A percentile compares a stretch with the other conserved stretches of the same genome.
Evolutionary conservation across 2,888 invertebrate genomes (phyloP).

Genomic region (Phaonia tiefii): DNA sequence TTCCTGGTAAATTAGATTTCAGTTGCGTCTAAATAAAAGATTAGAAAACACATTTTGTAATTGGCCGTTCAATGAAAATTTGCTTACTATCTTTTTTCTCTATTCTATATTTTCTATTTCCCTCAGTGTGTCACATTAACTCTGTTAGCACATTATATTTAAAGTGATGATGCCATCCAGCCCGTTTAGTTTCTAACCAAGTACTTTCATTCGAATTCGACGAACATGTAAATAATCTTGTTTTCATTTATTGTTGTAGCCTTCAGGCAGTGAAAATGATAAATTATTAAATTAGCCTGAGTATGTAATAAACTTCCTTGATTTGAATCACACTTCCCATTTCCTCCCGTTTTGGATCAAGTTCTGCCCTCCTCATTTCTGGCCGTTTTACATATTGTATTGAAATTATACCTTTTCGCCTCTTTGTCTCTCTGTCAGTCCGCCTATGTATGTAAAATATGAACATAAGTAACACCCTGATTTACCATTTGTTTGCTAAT

Average conservation of each 20-base stretch:
- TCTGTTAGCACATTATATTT: no score
- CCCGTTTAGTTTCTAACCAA: neutral
- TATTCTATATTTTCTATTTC: neutral
- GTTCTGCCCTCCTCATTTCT: conserved; percentile 11
- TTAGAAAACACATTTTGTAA: no score
- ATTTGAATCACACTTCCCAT: conserved; percentile 39
- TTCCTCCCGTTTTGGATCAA: conserved; percentile 40
- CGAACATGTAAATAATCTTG: conserved; percentile 78
- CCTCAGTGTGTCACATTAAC: neutral
- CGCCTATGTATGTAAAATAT: conserved; percentile 2
- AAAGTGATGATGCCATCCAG: neutral
- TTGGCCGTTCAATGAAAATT: no score
- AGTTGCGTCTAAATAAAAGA: no score
- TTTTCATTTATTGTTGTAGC: conserved; percentile 70
- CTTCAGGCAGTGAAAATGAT: conserved; percentile 76
- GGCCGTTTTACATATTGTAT: conserved; percentile 1
- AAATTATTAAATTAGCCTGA: conserved; percentile 79
- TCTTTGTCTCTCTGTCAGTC: no score
- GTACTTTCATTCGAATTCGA: conserved; percentile 8
- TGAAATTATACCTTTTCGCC: conserved; percentile 25
- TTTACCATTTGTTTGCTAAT: conserved; percentile 43
- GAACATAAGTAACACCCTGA: conserved; percentile 47
- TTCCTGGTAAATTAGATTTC: no score
- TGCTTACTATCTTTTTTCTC: no score
- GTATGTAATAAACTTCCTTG: conserved; percentile 61